Conservation (phyloP, 30 jellyfish, hydroid and myxozoan species). For the Pelagia noctiluca region DNA sequence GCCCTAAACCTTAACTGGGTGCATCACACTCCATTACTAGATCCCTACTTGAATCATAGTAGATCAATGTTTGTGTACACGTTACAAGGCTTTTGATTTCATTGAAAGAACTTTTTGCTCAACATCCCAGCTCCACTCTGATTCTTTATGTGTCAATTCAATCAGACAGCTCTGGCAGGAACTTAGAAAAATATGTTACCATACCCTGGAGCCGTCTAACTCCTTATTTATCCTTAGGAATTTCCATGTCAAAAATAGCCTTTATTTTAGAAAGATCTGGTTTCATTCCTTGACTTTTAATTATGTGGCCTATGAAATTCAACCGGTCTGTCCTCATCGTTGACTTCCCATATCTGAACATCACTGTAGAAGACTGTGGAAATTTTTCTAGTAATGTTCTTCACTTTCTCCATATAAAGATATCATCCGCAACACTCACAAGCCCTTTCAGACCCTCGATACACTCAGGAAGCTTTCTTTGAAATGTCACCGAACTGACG, state of each 20-base stretch:
- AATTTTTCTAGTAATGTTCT: constrained; percentile 9
- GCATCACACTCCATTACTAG: constrained; percentile 49
- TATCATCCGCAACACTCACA: constrained; percentile 6
- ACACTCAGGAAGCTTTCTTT: not conserved
- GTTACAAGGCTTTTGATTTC: constrained; percentile 41
- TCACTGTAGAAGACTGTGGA: constrained; percentile 8
- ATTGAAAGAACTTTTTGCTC: constrained; percentile 40
- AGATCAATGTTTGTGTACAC: constrained; percentile 18
- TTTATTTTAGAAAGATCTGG: constrained; percentile 38
- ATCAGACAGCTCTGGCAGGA: constrained; percentile 53
- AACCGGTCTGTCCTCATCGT: constrained; percentile 18
- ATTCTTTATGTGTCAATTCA: constrained; percentile 13
- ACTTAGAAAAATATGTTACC: constrained; percentile 50
- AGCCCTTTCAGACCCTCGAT: constrained; percentile 1
- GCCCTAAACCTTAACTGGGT: constrained; percentile 43
- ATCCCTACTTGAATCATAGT: constrained; percentile 41
- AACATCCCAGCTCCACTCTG: constrained; percentile 23
- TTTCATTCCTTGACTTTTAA: constrained; percentile 6
- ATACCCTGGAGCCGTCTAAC: constrained; percentile 40
- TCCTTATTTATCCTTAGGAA: constrained; percentile 37
- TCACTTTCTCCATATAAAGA: constrained; percentile 5
- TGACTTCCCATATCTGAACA: constrained; percentile 25
- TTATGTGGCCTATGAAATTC: constrained; percentile 39
- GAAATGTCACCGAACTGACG: not conserved
- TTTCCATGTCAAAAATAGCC: constrained; percentile 31